Base-by-base conservation (phyloP, 2,797 vertebrate genomes). In the Pangasius djambal region DNA sequence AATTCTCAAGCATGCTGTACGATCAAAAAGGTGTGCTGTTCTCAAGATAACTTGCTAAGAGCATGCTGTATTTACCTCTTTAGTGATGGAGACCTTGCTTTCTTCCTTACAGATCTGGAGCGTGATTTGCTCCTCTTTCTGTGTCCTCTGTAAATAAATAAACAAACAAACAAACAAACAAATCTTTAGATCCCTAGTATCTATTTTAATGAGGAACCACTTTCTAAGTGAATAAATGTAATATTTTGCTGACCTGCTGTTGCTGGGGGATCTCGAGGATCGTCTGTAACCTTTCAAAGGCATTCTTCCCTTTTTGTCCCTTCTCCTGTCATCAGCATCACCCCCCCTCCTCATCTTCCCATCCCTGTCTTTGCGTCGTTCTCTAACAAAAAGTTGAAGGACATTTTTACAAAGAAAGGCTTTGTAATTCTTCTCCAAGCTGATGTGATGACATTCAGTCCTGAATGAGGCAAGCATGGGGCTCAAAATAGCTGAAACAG, bases 51-150 rank as follows among this genome's bases (percentile, higher is more conserved):
- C 31, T 9, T 61, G 4, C 6, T 16, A 75, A 9, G 9, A 31
- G 57, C 65, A 59, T 4, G 57, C 28, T 44, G 28, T 12, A 16
- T 50, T 52, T 81, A 98, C 98, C 96, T 97, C 94, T 96, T 97
- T 0, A 96, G 98, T 0, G 98, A 97, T 0, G 98, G 97, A 86
- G 97, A 96, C 86, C 94, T 95, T 83, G 95, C 93, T 96, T 97
- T 96, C 93, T 96, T 97, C 87, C 96, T 97, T 52, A 96, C 94
- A 20, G 96, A 95, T 95, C 96, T 97, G 87, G 97, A 98, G 44
- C 92, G 95, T 92, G 97, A 98, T 92, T 94, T 97, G 85, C 97
- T 98, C 92, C 95, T 97, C 93, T 95, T 97, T 92, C 95, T 96
- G 89, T 96, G 97, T 22, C 95, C 97, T 91, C 98, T 99, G 88